phyloP scores from a whole-genome alignment of 2,888 invertebrate species.

The Trissoscelio sp. region DNA sequence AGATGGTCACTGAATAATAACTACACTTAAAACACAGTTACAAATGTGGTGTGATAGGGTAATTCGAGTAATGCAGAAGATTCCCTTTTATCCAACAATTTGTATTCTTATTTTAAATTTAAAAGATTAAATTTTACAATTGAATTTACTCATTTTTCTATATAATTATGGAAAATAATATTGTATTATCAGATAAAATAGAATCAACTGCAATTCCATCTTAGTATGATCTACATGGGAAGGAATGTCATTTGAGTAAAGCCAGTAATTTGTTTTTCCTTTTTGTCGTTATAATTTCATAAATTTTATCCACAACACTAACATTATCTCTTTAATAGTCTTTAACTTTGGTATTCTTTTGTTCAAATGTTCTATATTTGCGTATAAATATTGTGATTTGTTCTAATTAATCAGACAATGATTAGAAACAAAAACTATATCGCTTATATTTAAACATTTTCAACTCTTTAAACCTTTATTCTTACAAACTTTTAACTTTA shows the following conservation, averaged over 20 bases:
- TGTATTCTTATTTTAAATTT: too few relatives aligned
- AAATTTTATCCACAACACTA: constrained; percentile 8
- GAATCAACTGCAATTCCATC: too few relatives aligned
- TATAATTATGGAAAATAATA: too few relatives aligned
- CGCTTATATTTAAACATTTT: constrained; percentile 10
- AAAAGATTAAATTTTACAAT: too few relatives aligned
- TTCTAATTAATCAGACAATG: constrained; percentile 2
- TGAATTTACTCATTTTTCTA: too few relatives aligned
- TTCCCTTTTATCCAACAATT: too few relatives aligned
- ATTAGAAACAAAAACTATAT: constrained; percentile 24
- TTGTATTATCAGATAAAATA: too few relatives aligned
- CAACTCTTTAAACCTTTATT: constrained; percentile 21
- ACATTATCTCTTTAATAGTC: not conserved
- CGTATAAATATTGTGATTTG: constrained; percentile 5
- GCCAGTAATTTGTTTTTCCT: not conserved
- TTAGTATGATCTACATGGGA: not conserved
- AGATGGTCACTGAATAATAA: too few relatives aligned
- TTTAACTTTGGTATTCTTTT: not conserved
- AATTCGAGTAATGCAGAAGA: too few relatives aligned
- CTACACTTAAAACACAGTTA: too few relatives aligned
- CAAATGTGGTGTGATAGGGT: too few relatives aligned
- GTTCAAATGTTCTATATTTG: constrained; percentile 9
- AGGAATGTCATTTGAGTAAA: constrained; percentile 15
- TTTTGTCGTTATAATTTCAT: not conserved
- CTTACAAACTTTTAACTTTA: constrained; percentile 1